Percentiles rank a stretch among this genome's conserved stretches.
phyloP scores from a whole-genome alignment of 2,797 vertebrate species.

The Gymnoscopelus braueri region DNA sequence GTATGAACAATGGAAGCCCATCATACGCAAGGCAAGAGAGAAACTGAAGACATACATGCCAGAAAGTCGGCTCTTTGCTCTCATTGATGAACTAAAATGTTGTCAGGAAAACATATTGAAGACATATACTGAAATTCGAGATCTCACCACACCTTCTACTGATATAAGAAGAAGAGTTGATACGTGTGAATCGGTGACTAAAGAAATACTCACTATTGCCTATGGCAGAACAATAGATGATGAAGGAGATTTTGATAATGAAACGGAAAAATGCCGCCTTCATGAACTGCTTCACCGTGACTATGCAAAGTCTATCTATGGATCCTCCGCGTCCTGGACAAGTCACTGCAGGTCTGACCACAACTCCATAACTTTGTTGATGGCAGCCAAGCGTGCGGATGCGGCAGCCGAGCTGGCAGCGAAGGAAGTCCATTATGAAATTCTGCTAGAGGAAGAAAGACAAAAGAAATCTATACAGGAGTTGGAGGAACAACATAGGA shows the following conservation, averaged over 20 bases:
- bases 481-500: slow-evolving; percentile 22
- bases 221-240: slow-evolving; percentile 8
- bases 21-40: slow-evolving; percentile 9
- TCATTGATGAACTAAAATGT: slow-evolving; percentile 20
- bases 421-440: slow-evolving; percentile 21
- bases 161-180: slow-evolving; percentile 16
- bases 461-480: slow-evolving; percentile 24
- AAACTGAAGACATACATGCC: slow-evolving; percentile 21
- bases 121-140: slow-evolving; percentile 16
- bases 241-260: neutral
- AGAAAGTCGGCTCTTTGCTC: slow-evolving; percentile 9
- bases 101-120: slow-evolving; percentile 15
- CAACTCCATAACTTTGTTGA: neutral
- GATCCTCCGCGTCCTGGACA: neutral
- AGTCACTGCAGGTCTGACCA: slow-evolving; percentile 11
- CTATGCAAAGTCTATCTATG: slow-evolving; percentile 20
- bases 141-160: slow-evolving; percentile 25
- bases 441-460: slow-evolving; percentile 19
- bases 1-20: slow-evolving; percentile 25
- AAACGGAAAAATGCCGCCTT: slow-evolving; percentile 3
- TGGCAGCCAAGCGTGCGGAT: slow-evolving; percentile 18
- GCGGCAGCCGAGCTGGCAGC: slow-evolving; percentile 21
- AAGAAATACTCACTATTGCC: slow-evolving; percentile 23
- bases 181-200: slow-evolving; percentile 34
- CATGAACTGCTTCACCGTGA: slow-evolving; percentile 14